Evolutionary conservation across 2,797 vertebrate genomes (phyloP).

Genomic region (Geotrypetes seraphini): DNA sequence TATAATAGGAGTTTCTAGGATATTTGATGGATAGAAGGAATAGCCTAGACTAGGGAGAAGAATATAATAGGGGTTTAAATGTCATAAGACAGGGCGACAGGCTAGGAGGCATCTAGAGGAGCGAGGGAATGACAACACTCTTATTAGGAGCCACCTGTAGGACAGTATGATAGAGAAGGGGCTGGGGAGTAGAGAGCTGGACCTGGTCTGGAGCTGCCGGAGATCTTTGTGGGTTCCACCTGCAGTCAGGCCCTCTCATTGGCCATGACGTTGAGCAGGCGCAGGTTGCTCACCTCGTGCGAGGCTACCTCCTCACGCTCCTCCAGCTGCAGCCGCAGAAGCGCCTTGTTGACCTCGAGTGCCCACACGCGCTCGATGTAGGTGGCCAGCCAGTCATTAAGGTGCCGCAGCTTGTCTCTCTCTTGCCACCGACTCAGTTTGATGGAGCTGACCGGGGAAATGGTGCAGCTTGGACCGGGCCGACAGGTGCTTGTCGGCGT

Average conservation of each 20-base stretch:
- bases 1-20: no score
- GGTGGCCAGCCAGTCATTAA: conserved; percentile 69
- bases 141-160: no score
- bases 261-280: conserved; percentile 48
- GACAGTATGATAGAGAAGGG: no score
- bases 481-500: no score
- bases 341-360: conserved; percentile 53
- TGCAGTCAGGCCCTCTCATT: conserved; percentile 62
- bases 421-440: conserved; percentile 54
- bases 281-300: conserved; percentile 33
- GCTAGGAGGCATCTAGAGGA: no score
- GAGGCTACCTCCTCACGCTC: conserved; percentile 9
- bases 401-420: conserved; percentile 59
- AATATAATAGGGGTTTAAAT: no score
- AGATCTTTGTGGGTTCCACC: conserved; percentile 59
- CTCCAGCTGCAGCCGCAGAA: conserved; percentile 40
- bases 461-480: conserved; percentile 18
- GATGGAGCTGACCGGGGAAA: conserved; percentile 34
- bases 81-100: no score
- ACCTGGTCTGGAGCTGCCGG: conserved; percentile 57
- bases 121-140: no score
- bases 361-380: conserved; percentile 62
- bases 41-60: no score
- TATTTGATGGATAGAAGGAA: no score
- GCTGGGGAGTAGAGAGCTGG: no score